Base-by-base conservation (phyloP, 2,797 vertebrate species). In the Clarias platycephalus region DNA sequence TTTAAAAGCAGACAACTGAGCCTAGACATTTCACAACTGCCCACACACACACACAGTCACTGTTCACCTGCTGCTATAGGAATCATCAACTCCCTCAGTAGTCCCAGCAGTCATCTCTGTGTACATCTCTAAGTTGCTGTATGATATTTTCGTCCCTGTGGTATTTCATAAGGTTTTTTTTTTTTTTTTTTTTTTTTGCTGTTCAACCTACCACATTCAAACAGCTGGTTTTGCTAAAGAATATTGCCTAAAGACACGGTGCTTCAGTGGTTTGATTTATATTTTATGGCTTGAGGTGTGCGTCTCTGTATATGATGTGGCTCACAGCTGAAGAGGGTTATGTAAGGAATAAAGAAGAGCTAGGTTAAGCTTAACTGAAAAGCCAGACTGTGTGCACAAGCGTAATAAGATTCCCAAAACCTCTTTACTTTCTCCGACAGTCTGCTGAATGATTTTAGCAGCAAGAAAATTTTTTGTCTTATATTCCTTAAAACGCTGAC, bases 1-100 rank as follows among this genome's bases (percentile, higher is more conserved):
- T 86, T 83, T 86, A 83, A 86, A 83, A 86, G 64, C 81, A 79
- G 85, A 72, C 81, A 86, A 74, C 83, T 84, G 82, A 84, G 78
- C 67, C 76, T 79, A 83, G 49, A 40, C 71, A 75, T 80, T 86
- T 74, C 62, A 74, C 22, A 1, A 34, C 60, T 57, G 63, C 78
- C 68, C 40, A 70, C 79, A 76, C 83, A 60, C 71, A 67, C 84
- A 62, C 78, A 77, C 78, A 81, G 70, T 20, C 34, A 67, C 26
- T 81, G 78, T 71, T 86, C 76, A 83, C 85, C 81, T 80, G 75
- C 82, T 86, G 85, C 76, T 83, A 34, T 60, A 83, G 62, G 68
- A 83, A 80, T 74, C 74, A 77, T 67, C 72, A 86, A 79, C 85
- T 80, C 85, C 81, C 68, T 75, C 77, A 49, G 34, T 49, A 55